Base-by-base conservation (phyloP, 2,113 vertebrate genomes). In the Regulus satrapa region DNA sequence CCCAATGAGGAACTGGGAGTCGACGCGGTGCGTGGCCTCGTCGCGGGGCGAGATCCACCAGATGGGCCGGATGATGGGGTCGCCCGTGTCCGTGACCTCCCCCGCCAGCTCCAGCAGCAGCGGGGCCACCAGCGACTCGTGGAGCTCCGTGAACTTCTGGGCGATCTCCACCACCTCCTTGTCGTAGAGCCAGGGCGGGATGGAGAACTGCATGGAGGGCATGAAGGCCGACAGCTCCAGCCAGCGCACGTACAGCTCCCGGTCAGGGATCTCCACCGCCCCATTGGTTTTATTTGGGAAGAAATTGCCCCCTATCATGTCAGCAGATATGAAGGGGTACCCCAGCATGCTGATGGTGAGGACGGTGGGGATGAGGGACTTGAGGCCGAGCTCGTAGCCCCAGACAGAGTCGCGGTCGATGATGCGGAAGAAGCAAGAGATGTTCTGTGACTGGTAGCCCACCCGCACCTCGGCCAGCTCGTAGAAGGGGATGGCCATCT, bases 131-230 rank as follows among this genome's bases (percentile, higher is more conserved):
- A 99, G 97, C 0, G 98, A 98, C 92, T 99, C 98, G 0, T 99
- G 98, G 36, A 99, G 98, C 5, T 98, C 97, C 0, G 98, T 98
- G 97, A 99, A 99, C 92, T 99, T 99, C 77, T 98, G 98, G 0
- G 99, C 99, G 0, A 99, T 99, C 91, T 99, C 98, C 54, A 99
- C 98, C 82, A 99, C 99, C 72, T 99, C 99, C 2, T 97, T 97
- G 77, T 99, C 99, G 0, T 99, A 99, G 38, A 97, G 98, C 99
- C 99, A 99, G 6, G 99, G 99, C 0, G 99, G 99, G 55, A 99
- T 97, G 20, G 99, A 99, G 94, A 99, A 99, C 97, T 99, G 99
- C 99, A 99, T 99, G 64, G 99, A 98, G 6, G 99, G 99, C 99
- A 99, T 99, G 97, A 99, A 99, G 43, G 99, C 99, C 0, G 98